These are phyloP conservation scores for Chrysaora quinquecirrha DNA, from an alignment of 30 jellyfish, hydroid and myxozoan genomes.

Conservation along the genomic window DNA sequence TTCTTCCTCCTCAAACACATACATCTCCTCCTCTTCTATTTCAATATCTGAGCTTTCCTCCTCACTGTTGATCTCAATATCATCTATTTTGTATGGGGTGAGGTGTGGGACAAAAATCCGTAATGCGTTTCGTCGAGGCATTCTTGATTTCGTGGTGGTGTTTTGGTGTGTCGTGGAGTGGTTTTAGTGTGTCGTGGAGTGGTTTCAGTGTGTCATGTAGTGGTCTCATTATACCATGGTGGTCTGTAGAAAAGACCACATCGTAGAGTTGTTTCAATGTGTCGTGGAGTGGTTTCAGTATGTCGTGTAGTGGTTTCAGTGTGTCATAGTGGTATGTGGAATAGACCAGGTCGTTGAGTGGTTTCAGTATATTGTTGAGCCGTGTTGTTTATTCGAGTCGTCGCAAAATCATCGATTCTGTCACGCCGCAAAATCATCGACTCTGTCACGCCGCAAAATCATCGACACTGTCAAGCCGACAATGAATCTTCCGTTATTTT, in stretches of 20 bases:
- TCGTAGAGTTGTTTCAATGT: conserved; percentile 1
- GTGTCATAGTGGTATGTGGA: background rate
- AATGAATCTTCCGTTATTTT: background rate
- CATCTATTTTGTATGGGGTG: conserved; percentile 3
- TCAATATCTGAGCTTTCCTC: no score
- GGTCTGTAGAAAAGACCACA: conserved; percentile 4
- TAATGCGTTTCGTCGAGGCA: background rate
- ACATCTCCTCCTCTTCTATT: no score
- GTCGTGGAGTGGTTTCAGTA: conserved; percentile 1
- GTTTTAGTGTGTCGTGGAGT: background rate
- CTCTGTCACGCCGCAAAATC: background rate
- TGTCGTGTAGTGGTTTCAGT: background rate
- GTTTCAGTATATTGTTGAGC: background rate
- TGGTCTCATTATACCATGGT: conserved; percentile 1
- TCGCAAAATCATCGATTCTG: background rate
- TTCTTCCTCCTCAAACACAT: no score
- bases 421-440: background rate
- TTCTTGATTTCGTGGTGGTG: conserved; percentile 1
- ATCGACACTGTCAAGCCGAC: background rate
- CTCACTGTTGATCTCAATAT: no score
- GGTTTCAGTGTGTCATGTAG: background rate
- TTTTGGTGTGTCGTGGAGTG: conserved; percentile 1
- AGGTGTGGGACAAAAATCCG: conserved; percentile 1
- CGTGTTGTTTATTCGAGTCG: background rate
- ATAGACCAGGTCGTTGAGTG: conserved; percentile 1